phyloP scores from a whole-genome alignment of 2,888 invertebrate genomes.

The Stenolophus ochropezus region DNA sequence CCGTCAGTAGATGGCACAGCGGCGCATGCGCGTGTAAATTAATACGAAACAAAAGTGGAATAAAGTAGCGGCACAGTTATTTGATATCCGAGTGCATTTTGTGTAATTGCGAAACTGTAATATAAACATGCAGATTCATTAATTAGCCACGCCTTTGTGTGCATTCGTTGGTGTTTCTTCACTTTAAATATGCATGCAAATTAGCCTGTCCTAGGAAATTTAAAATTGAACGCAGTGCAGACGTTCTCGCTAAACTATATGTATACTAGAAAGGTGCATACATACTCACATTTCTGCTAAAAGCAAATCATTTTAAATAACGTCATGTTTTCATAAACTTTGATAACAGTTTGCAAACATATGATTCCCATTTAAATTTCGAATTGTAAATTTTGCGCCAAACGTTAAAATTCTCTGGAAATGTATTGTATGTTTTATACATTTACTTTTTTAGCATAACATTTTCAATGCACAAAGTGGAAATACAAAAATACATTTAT shows the following conservation, averaged over 20 bases:
- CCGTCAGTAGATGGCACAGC: not conserved
- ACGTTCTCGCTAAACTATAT: conserved; percentile 17
- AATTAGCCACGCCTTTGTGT: conserved; percentile 52
- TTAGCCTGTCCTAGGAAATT: conserved; percentile 44
- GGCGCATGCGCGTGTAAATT: not conserved
- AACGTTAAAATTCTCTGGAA: not conserved
- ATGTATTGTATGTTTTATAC: not conserved
- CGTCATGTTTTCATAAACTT: conserved; percentile 1
- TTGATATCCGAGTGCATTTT: conserved; percentile 55
- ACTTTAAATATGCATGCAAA: conserved; percentile 59
- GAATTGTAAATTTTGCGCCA: not conserved
- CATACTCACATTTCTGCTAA: conserved; percentile 3
- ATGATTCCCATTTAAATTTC: not conserved
- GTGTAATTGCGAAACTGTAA: conserved; percentile 57
- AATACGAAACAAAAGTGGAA: conserved; percentile 32
- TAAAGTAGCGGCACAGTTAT: conserved; percentile 43
- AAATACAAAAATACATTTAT: not conserved
- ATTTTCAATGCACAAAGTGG: not conserved
- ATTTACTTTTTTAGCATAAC: not conserved
- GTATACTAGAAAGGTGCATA: conserved; percentile 10
- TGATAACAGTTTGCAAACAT: not conserved
- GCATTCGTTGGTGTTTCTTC: conserved; percentile 51
- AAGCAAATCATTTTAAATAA: conserved; percentile 20
- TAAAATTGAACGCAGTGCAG: conserved; percentile 36
- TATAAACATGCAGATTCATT: conserved; percentile 58